phyloP scores from a whole-genome alignment of 2,113 vertebrate species.

The Neofelis nebulosa region DNA sequence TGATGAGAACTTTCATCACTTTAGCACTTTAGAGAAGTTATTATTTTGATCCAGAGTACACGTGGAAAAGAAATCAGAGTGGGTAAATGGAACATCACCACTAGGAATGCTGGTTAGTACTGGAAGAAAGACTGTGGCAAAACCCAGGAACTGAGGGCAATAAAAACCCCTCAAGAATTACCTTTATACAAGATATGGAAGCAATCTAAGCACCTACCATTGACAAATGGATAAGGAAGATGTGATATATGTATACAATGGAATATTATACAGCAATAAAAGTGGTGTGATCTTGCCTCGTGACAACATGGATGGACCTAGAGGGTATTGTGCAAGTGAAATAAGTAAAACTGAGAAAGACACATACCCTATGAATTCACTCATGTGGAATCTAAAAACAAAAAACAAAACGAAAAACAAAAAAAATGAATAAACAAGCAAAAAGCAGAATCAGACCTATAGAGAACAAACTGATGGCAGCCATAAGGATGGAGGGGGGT shows the following conservation, averaged over 20 bases:
- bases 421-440: neutral
- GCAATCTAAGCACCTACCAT: neutral
- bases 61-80: constrained; percentile 79
- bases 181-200: neutral
- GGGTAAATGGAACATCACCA: constrained; percentile 83
- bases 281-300: neutral
- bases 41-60: constrained; percentile 84
- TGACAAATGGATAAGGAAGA: neutral
- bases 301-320: neutral
- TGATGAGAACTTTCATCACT: constrained; percentile 80
- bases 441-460: neutral
- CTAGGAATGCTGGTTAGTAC: constrained; percentile 79
- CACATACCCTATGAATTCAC: neutral
- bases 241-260: neutral
- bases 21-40: constrained; percentile 83
- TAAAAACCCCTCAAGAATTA: constrained; percentile 43
- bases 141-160: constrained; percentile 84
- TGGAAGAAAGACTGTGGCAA: constrained; percentile 84
- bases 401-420: neutral
- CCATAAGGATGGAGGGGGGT: neutral
- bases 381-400: neutral
- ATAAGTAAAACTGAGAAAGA: neutral
- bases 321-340: neutral
- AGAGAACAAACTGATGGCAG: neutral
- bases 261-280: neutral